Evolutionary conservation across 2,113 vertebrate genomes (phyloP).

Genomic region (Rattus rattus): DNA sequence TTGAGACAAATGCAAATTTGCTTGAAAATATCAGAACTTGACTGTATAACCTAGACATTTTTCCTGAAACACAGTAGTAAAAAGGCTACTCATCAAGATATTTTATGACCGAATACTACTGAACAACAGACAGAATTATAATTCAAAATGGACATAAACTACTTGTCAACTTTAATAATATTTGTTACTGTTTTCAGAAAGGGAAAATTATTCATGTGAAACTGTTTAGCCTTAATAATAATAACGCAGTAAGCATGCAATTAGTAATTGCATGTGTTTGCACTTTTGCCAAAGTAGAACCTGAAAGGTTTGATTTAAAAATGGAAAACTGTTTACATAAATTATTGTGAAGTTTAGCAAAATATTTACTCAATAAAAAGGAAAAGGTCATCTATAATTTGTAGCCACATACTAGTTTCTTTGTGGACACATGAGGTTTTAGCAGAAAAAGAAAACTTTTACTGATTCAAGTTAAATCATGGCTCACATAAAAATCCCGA

Average conservation of each 20-base stretch:
- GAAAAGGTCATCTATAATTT: not conserved
- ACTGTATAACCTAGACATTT: slow-evolving; percentile 62
- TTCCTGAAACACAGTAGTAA: slow-evolving; percentile 61
- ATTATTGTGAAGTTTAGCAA: slow-evolving; percentile 13
- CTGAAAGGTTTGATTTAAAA: slow-evolving; percentile 29
- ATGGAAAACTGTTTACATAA: not conserved
- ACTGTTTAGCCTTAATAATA: slow-evolving; percentile 67
- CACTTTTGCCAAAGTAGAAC: slow-evolving; percentile 58
- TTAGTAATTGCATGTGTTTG: slow-evolving; percentile 66
- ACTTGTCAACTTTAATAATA: slow-evolving; percentile 72
- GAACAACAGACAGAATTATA: slow-evolving; percentile 72
- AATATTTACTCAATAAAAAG: slow-evolving; percentile 20
- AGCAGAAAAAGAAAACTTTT: not conserved
- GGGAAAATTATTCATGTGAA: slow-evolving; percentile 63
- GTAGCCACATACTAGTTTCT: not conserved
- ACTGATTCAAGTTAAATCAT: not conserved
- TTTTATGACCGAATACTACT: slow-evolving; percentile 67
- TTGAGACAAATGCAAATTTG: not conserved
- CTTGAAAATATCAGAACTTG: slow-evolving; percentile 51
- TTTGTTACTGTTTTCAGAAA: slow-evolving; percentile 75
- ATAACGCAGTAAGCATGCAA: not conserved
- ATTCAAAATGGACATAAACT: slow-evolving; percentile 81
- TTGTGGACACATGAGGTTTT: not conserved
- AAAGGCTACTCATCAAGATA: slow-evolving; percentile 74
- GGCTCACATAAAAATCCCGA: slow-evolving; percentile 4